These are phyloP conservation scores for Panzeria rudis DNA, from an alignment of 2,888 invertebrate genomes.

Conservation along the genomic window DNA sequence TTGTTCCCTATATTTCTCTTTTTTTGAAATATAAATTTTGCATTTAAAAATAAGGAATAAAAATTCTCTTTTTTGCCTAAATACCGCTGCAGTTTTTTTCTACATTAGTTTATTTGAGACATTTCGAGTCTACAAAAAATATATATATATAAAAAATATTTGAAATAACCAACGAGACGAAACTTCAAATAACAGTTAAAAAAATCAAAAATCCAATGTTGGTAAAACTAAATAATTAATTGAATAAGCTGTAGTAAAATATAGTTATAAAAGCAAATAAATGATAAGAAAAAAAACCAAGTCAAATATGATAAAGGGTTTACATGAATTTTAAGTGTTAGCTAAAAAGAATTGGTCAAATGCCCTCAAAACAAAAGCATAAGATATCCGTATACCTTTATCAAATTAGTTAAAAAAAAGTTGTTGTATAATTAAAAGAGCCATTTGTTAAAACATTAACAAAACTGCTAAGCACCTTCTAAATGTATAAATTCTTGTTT, in stretches of 20 bases:
- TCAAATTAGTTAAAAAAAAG: no score
- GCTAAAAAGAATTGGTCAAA: background rate
- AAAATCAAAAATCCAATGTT: background rate
- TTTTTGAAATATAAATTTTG: background rate
- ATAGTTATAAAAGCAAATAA: background rate
- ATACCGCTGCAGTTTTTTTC: background rate
- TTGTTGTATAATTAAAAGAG: background rate
- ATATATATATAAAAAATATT: background rate
- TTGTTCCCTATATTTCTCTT: background rate
- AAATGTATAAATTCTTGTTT: slow-evolving; percentile 11
- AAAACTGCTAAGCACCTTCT: slow-evolving; percentile 39
- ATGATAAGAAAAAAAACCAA: background rate
- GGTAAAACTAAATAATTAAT: background rate
- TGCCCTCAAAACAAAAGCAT: no score
- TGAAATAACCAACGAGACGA: background rate
- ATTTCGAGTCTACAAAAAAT: background rate
- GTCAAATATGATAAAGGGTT: background rate
- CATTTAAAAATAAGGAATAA: background rate
- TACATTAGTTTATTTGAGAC: background rate
- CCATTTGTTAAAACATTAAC: slow-evolving; percentile 8
- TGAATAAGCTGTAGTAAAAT: background rate
- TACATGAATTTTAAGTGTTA: background rate
- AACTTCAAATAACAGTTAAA: background rate
- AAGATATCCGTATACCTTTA: no score
- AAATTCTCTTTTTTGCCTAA: background rate